Evolutionary conservation across 2,113 vertebrate genomes (phyloP), one percentile per base, ranked within the genome.

Genomic region (Zootoca vivipara): DNA sequence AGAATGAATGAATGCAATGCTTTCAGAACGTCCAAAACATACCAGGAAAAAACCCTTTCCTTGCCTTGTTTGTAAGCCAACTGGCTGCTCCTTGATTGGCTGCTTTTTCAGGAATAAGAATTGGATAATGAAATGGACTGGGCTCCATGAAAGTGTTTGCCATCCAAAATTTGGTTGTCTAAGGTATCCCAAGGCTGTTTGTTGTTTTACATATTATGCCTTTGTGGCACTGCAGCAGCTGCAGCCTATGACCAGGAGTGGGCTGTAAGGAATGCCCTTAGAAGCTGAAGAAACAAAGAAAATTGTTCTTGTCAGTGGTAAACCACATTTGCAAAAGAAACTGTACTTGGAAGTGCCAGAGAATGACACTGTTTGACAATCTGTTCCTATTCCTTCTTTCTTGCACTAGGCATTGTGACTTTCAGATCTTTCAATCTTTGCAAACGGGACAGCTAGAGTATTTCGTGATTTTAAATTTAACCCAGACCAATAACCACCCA

Each of bases 381-480:
- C 0, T 28, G 67, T 20, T 5, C 0, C 0, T 26, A 75, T 90
- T 81, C 18, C 35, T 70, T 20, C 65, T 8, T 52, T 9, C 12
- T 69, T 80, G 74, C 52, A 46, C 33, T 38, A 52, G n/a, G 74
- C 24, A 90, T 8, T 40, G 42, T 81, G 77, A 77, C 28, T 64
- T 88, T 38, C 20, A 70, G 20, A 26, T 62, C 26, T 82, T 88
- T 75, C 42, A 40, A 22, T 20, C 58, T 81, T 72, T 77, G 28
- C 20, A 75, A 65, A 81, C 35, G 5, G 82, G 24, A 69, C 56
- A 74, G 30, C 80, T 85, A 69, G 40, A 86, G 2, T 62, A 74
- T 9, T 35, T 81, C 82, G 46, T 79, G 64, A 30, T 42, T 90
- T 91, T 86, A 82, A 90, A 83, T 81, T 84, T 85, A 62, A 81